These are phyloP conservation scores for Iphiclides podalirius DNA, from an alignment of 2,888 invertebrate species.

Conservation along the genomic window DNA sequence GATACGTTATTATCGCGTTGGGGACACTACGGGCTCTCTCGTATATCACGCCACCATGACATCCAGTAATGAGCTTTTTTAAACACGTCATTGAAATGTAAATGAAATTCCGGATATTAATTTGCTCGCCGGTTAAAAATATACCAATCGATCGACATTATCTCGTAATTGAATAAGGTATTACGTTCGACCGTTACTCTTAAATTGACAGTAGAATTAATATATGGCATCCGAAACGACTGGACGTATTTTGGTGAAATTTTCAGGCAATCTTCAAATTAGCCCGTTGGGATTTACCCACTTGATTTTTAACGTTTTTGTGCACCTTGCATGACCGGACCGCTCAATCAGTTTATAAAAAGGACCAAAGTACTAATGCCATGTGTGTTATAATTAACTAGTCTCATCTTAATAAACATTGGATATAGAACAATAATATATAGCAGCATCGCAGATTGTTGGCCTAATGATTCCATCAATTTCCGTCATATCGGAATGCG, in stretches of 20 bases:
- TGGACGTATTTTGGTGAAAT: too few relatives aligned
- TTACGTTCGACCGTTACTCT: neutral
- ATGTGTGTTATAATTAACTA: too few relatives aligned
- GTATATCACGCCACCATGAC: conserved; percentile 46
- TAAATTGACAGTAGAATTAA: neutral
- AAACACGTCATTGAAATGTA: conserved; percentile 57
- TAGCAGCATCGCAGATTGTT: conserved; percentile 28
- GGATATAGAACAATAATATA: conserved; percentile 2
- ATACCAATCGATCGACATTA: conserved; percentile 39
- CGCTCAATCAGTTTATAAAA: too few relatives aligned
- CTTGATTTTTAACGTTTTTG: too few relatives aligned
- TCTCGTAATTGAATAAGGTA: conserved; percentile 25
- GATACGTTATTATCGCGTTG: conserved; percentile 44
- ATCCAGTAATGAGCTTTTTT: conserved; percentile 59
- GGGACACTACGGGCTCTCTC: conserved; percentile 32
- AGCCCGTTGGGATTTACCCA: too few relatives aligned
- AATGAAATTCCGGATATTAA: conserved; percentile 42
- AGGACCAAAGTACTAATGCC: too few relatives aligned
- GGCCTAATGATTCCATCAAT: conserved; percentile 48
- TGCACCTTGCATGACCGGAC: too few relatives aligned
- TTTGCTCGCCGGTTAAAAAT: conserved; percentile 43
- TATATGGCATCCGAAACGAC: too few relatives aligned
- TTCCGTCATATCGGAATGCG: conserved; percentile 33
- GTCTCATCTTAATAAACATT: too few relatives aligned
- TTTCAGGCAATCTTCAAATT: too few relatives aligned